phyloP scores from a whole-genome alignment of 1,140 invertebrate genomes.

The Aphidius ervi region DNA sequence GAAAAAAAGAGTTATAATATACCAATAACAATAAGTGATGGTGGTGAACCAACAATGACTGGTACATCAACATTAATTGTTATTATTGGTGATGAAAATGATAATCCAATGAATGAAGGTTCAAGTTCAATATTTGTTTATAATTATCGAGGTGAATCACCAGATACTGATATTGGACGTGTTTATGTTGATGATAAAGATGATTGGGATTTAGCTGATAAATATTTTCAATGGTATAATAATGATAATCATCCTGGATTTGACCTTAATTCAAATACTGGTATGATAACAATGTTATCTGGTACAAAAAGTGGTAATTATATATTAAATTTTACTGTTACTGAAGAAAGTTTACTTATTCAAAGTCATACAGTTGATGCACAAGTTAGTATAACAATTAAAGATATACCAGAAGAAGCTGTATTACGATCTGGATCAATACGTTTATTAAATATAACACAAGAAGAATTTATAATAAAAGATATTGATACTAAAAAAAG shows the following conservation, averaged over 20 bases:
- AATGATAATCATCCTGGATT: conserved; percentile 59
- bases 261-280: conserved; percentile 64
- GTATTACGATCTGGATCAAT: conserved; percentile 87
- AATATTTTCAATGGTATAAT: conserved; percentile 68
- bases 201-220: conserved; percentile 91
- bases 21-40: conserved; percentile 83
- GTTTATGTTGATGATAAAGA: conserved; percentile 89
- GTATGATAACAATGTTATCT: conserved; percentile 78
- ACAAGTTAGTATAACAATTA: conserved; percentile 77
- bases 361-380: conserved; percentile 66
- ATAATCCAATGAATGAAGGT: conserved; percentile 79
- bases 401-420: conserved; percentile 83
- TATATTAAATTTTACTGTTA: conserved; percentile 66
- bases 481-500: conserved; percentile 60
- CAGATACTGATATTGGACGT: conserved; percentile 76
- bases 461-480: conserved; percentile 77
- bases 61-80: conserved; percentile 75
- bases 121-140: conserved; percentile 87
- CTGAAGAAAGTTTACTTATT: conserved; percentile 56
- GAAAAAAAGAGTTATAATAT: conserved; percentile 80
- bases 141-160: conserved; percentile 76
- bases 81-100: conserved; percentile 87
- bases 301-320: conserved; percentile 68
- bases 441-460: conserved; percentile 72
- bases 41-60: conserved; percentile 66